Conservation (phyloP, 2,888 invertebrate genomes). For the Ethmia dodecea region DNA sequence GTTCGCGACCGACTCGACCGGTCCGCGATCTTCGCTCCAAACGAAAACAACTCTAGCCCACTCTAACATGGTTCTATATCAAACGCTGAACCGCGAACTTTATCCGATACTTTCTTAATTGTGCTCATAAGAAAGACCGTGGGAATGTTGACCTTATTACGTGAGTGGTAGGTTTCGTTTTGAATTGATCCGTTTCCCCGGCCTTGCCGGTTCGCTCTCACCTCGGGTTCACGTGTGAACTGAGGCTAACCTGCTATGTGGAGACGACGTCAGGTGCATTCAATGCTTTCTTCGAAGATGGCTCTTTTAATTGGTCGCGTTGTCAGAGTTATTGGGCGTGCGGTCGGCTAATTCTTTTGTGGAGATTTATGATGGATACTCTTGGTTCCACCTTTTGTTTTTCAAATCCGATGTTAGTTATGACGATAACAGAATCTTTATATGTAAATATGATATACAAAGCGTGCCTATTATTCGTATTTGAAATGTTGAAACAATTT, state of each 20-base stretch:
- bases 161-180: constrained; percentile 46
- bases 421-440: too few relatives aligned
- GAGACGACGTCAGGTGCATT: constrained; percentile 55
- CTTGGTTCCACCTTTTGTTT: constrained; percentile 61
- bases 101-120: constrained; percentile 77
- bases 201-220: constrained; percentile 76
- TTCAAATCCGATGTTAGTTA: too few relatives aligned
- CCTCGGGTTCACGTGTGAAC: constrained; percentile 75
- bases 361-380: constrained; percentile 58
- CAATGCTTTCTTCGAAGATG: constrained; percentile 39
- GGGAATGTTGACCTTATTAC: constrained; percentile 63
- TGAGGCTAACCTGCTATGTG: constrained; percentile 67
- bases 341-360: constrained; percentile 57
- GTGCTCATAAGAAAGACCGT: constrained; percentile 50
- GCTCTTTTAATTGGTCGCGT: constrained; percentile 57
- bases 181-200: constrained; percentile 50
- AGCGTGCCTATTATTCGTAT: too few relatives aligned
- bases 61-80: constrained; percentile 43
- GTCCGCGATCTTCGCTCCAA: constrained; percentile 35
- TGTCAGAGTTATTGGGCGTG: constrained; percentile 62
- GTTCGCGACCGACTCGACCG: constrained; percentile 74
- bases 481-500: too few relatives aligned
- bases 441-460: too few relatives aligned
- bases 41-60: constrained; percentile 41
- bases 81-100: constrained; percentile 32